Conservation (phyloP, 2,113 vertebrate species). For the Ctenomys sociabilis region DNA sequence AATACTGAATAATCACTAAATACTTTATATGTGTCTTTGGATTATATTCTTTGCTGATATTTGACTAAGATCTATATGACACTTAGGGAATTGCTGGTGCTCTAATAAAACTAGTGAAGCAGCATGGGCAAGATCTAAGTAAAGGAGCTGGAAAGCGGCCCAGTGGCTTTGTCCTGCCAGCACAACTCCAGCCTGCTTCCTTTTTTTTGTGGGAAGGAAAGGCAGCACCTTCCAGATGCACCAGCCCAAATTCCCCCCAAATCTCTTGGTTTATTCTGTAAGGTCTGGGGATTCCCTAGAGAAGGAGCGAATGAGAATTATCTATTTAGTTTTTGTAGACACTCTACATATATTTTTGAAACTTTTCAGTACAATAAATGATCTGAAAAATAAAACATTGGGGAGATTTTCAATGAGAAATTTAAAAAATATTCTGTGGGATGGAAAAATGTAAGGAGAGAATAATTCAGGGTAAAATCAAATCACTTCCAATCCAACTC, state of each 20-base stretch:
- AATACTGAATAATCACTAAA: conserved; percentile 54
- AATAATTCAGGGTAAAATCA: background rate
- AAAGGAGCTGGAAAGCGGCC: background rate
- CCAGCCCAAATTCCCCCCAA: background rate
- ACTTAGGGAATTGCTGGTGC: conserved; percentile 55
- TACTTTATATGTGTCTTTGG: conserved; percentile 60
- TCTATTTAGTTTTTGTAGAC: background rate
- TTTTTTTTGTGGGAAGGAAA: background rate
- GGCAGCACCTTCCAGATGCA: background rate
- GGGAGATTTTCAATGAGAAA: background rate
- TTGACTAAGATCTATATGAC: conserved; percentile 39
- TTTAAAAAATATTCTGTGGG: background rate
- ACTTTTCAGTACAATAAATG: background rate
- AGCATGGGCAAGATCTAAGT: background rate
- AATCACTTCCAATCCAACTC: background rate
- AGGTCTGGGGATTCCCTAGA: background rate
- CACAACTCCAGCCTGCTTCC: background rate
- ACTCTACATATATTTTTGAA: background rate
- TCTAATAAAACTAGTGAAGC: conserved; percentile 66
- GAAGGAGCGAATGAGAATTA: background rate
- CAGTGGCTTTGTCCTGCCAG: background rate
- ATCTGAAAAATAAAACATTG: background rate
- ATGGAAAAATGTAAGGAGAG: background rate
- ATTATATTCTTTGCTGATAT: conserved; percentile 62
- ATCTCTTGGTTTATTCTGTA: background rate